phyloP scores from a whole-genome alignment of 1,140 invertebrate genomes.

The Psix sp. region DNA sequence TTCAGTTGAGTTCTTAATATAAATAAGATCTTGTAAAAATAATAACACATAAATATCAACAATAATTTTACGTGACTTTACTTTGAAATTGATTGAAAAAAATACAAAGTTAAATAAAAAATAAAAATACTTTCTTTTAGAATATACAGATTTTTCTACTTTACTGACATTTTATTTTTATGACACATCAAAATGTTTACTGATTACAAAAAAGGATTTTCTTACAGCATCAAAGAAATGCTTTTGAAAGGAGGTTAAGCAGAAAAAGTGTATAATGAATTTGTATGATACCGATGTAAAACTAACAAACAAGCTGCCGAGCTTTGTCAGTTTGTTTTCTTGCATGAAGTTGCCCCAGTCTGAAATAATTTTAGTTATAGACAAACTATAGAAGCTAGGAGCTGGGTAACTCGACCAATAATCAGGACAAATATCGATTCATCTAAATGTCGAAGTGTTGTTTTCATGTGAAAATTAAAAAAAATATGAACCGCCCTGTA shows the following conservation, averaged over 20 bases:
- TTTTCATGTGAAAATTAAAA: slow-evolving; percentile 29
- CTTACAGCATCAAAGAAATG: slow-evolving; percentile 7
- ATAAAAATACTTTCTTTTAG: too few relatives aligned
- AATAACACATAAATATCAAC: too few relatives aligned
- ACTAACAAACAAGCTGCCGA: slow-evolving; percentile 53
- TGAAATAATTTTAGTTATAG: slow-evolving; percentile 35
- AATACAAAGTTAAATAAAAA: too few relatives aligned
- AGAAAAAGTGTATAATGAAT: slow-evolving; percentile 24
- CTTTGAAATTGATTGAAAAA: too few relatives aligned
- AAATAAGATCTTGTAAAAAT: too few relatives aligned
- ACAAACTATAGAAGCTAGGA: slow-evolving; percentile 32
- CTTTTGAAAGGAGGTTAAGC: slow-evolving; percentile 9
- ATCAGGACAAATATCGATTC: slow-evolving; percentile 53
- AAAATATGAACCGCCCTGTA: too few relatives aligned
- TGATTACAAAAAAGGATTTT: slow-evolving; percentile 18
- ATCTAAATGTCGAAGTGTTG: slow-evolving; percentile 13
- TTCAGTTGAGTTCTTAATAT: too few relatives aligned
- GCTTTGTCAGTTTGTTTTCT: slow-evolving; percentile 52
- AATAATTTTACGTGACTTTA: too few relatives aligned
- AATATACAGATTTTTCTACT: too few relatives aligned
- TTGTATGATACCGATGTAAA: slow-evolving; percentile 17
- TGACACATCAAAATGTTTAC: too few relatives aligned
- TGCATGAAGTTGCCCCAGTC: slow-evolving; percentile 51
- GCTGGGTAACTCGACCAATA: slow-evolving; percentile 43
- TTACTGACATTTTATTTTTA: too few relatives aligned